Evolutionary conservation across 2,888 invertebrate species (phyloP), one percentile per base, ranked within the genome.

Genomic region (Sminthurinus aureus): DNA sequence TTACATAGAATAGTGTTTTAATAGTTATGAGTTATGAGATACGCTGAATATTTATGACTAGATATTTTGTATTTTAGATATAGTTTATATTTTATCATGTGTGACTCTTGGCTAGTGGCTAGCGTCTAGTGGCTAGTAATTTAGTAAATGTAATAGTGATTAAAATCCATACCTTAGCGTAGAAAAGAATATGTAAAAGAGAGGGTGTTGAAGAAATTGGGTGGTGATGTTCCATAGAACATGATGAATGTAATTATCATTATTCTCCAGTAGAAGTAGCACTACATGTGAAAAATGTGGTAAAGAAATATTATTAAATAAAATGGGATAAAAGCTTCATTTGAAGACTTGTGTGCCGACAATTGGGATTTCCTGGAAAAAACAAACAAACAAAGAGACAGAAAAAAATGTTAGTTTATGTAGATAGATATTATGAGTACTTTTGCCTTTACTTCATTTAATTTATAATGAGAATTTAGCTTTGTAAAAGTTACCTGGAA

Each of bases 311-410:
- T 6, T 38, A 38, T n/a, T n/a, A 38, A 38, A 38, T 38, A 38
- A 24, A 75, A 6, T 38, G 66, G 51, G 22, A 51, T 50, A 74
- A 26, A 22, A 13, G 11, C 22, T 79, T 86, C 86, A 88, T 84
- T 88, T 88, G 85, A 88, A 88, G 74, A 88, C 88, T 24, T 87
- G 85, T 52, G 88, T 88, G 1, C 88, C 88, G 22, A 87, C 87
- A 38, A 88, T 84, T n/a, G 88, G 87, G 66, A 38, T 38, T 38
- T 38, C 38, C 38, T 38, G 38, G n/a, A n/a, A 38, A 38, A 38
- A 38, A 38, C 38, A 38, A 38, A 38, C 6, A 38, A n/a, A n/a
- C n/a, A n/a, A n/a, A n/a, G n/a, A 38, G 38, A 38, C 1, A 38
- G 38, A 38, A 38, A 38, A 6, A 1, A 38, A 38, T 38, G 1